Evolutionary conservation across 2,113 vertebrate genomes (phyloP), one percentile per base, ranked within the genome.

Genomic region (Neodon shergylaensis): DNA sequence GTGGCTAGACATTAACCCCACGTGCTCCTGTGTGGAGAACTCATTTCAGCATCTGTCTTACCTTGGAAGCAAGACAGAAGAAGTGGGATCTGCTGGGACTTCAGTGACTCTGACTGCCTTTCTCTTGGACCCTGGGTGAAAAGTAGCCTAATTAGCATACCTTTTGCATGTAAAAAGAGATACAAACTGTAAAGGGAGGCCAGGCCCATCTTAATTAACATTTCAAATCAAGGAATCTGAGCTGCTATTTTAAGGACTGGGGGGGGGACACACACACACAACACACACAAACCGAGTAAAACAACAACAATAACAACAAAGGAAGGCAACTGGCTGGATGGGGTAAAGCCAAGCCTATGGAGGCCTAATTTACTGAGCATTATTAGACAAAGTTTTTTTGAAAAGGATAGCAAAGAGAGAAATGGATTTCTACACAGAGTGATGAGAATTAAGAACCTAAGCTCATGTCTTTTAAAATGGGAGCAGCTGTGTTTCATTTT

Each of bases 201-300:
- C 97, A 97, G 95, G 94, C 97, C 97, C 95, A 96, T 96, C 96
- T 96, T 97, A 97, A 98, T 98, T 98, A 98, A 98, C 97, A 97
- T 98, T 98, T 98, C 97, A 97, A 98, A 98, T 97, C 97, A 94
- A 95, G 94, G 95, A 96, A 95, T 92, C 85, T 44, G 92, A 96
- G 95, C 94, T 96, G 97, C 96, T 96, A 97, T 91, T 96, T 96
- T 95, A 94, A 93, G 47, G 95, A 97, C 87, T 5, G n/a, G n/a
- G n/a, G 9, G 66, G 1, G 47, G 96, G 22, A 94, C 91, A 95
- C 96, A 68, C 13, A 68, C 63, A 97, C 86, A 95, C 54, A 58
- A 6, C 9, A 65, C 63, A 28, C 63, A 28, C 63, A 65, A 26
- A 65, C 63, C 26, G 26, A 28, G 5, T 54, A 54, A 54, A 52